Conservation (phyloP, 2,888 invertebrate species). For the Fragum fragum region DNA sequence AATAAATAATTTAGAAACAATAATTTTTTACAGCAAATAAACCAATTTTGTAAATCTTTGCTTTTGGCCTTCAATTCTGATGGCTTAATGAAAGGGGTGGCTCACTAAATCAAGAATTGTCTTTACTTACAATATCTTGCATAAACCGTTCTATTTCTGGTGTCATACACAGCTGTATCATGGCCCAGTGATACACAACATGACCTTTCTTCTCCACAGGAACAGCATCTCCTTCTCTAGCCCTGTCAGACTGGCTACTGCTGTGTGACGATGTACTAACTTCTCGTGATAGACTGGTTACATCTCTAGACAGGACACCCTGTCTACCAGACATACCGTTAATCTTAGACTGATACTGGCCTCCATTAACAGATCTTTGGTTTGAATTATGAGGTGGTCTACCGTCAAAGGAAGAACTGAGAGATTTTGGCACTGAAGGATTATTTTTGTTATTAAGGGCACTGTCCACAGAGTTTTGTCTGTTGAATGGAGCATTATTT, state of each 20-base stretch:
- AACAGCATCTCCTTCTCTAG: slow-evolving; percentile 50
- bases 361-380: neutral
- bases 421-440: neutral
- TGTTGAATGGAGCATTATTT: slow-evolving; percentile 12
- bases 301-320: neutral
- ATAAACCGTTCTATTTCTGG: slow-evolving; percentile 79
- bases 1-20: too few species aligned
- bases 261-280: slow-evolving; percentile 71
- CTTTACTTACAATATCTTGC: slow-evolving; percentile 82
- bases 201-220: slow-evolving; percentile 69
- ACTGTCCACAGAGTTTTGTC: slow-evolving; percentile 40
- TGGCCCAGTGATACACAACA: slow-evolving; percentile 82
- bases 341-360: slow-evolving; percentile 7
- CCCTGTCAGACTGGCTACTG: slow-evolving; percentile 70
- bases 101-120: too few species aligned
- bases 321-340: slow-evolving; percentile 35
- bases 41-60: too few species aligned
- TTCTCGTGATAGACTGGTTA: slow-evolving; percentile 43
- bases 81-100: too few species aligned
- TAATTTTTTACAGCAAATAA: too few species aligned
- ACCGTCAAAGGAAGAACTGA: slow-evolving; percentile 27
- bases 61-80: too few species aligned
- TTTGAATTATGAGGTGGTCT: neutral
- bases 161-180: slow-evolving; percentile 79
- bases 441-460: neutral